A percentile compares a stretch with the other conserved stretches of the same genome.
Evolutionary conservation across 2,797 vertebrate species (phyloP).

Genomic region (Fundulus diaphanus): DNA sequence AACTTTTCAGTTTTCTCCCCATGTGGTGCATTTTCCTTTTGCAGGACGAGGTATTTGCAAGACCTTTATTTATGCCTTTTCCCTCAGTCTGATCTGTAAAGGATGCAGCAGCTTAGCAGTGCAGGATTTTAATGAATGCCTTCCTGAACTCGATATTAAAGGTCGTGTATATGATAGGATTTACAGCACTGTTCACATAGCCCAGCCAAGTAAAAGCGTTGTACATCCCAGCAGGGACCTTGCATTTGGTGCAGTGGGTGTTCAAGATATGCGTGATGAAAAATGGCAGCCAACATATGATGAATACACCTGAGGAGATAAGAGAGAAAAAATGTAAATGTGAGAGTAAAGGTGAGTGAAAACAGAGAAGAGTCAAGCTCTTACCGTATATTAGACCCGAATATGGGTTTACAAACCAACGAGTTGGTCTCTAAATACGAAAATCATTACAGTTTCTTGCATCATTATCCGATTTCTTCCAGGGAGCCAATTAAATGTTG

Average conservation of each 20-base stretch:
- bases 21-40: conserved; percentile 54
- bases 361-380: neutral
- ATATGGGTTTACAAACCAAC: conserved; percentile 4
- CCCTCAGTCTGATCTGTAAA: conserved; percentile 43
- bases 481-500: conserved; percentile 2
- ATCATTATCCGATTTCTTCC: conserved; percentile 51
- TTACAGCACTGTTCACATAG: conserved; percentile 98
- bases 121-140: conserved; percentile 98
- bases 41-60: conserved; percentile 75
- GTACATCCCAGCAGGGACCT: conserved; percentile 92
- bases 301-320: conserved; percentile 90
- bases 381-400: neutral
- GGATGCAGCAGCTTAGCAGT: conserved; percentile 83
- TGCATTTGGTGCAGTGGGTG: conserved; percentile 93
- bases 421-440: neutral
- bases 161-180: conserved; percentile 99
- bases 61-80: conserved; percentile 34
- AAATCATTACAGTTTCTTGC: conserved; percentile 46
- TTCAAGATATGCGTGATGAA: conserved; percentile 99
- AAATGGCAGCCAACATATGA: conserved; percentile 99
- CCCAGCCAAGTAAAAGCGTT: conserved; percentile 98
- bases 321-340: conserved; percentile 23
- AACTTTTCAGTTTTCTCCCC: conserved; percentile 18
- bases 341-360: conserved; percentile 7
- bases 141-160: conserved; percentile 99